Evolutionary conservation across 2,888 invertebrate species (phyloP), one percentile per base, ranked within the genome.

Genomic region (Sminthurides aquaticus): DNA sequence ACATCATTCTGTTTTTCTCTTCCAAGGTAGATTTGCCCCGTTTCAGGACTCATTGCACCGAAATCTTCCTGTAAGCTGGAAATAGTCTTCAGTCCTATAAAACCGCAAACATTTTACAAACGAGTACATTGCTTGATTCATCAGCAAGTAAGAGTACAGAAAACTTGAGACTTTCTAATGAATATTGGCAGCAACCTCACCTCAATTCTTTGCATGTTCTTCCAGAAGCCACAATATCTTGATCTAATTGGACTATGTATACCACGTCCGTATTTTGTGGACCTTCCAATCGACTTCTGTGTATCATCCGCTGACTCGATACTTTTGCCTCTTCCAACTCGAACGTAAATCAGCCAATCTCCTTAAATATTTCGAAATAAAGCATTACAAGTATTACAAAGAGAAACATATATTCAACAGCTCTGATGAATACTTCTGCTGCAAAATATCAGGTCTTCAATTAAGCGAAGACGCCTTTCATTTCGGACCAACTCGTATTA

Each of bases 21-120:
- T 59, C 24, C n/a, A n/a, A n/a, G 20, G 11, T 25, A 71, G 69
- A 48, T 72, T 26, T 72, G 70, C 52, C 72, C 72, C 20, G 29
- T 57, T 1, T 58, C 27, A 11, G 72, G 70, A 24, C 58, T 57
- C 1, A 57, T 72, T 56, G 62, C 59, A 3, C 66, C 72, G 3
- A 49, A 48, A 22, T 55, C 60, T 27, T 64, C 64, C 5, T 18
- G 59, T 2, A 63, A 57, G 48, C 11, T 72, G 0, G 67, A 70
- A 25, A 55, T 69, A 26, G 52, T 60, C 18, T 72, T 72, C 58
- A 61, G 66, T 15, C 70, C 72, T 0, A 59, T 56, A 22, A 68
- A 68, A 43, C 66, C 72, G 3, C 66, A 69, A 60, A 64, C 67
- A 11, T 72, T 65, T 59, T 72, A 72, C 60, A 72, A 72, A 57